Base-by-base conservation (phyloP, 2,797 vertebrate species). In the Lithobates pipiens region DNA sequence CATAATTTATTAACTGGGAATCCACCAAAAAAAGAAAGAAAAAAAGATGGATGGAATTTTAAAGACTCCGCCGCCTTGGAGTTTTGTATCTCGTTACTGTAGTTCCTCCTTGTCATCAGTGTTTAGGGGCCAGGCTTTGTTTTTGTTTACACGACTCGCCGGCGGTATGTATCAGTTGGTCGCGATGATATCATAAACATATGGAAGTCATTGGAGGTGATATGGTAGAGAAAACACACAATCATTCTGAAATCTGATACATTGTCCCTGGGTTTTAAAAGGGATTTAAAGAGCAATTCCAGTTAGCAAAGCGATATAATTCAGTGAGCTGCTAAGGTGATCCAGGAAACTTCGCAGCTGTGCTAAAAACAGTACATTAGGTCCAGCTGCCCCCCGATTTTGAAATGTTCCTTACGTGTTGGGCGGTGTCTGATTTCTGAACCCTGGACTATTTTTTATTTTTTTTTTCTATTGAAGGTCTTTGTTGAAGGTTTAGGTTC, bases 1-100 rank as follows among this genome's bases (percentile, higher is more conserved):
- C 25, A 50, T 82, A 77, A 72, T 82, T 77, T 82, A 82, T 77
- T 72, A 67, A 50, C 75, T 50, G 67, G 27, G 39, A 77, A 39
- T 42, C 73, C 36, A 65, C 72, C 76, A 80, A 46, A n/a, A n/a
- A 61, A 23, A 23, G 3, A 57, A 18, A 63, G 25, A 65, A 25
- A 25, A 65, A 65, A 9, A 46, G 63, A 79, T 73, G 15, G 70
- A 80, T 72, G 44, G 67, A 23, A 82, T 46, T 27, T 75, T 74
- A 79, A 34, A 65, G 54, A 54, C 39, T 54, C 15, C 2, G 36
- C 16, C 42, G 44, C 3, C 16, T 27, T 3, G 18, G 18, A 0
- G 5, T 36, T 61, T 70, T 68, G 23, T n/a, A 25, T n/a, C 34
- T 71, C 18, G 18, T 42, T n/a, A 32, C 16, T 54, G 44, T 46